phyloP scores from a whole-genome alignment of 2,113 vertebrate genomes.

The Tiliqua scincoides region DNA sequence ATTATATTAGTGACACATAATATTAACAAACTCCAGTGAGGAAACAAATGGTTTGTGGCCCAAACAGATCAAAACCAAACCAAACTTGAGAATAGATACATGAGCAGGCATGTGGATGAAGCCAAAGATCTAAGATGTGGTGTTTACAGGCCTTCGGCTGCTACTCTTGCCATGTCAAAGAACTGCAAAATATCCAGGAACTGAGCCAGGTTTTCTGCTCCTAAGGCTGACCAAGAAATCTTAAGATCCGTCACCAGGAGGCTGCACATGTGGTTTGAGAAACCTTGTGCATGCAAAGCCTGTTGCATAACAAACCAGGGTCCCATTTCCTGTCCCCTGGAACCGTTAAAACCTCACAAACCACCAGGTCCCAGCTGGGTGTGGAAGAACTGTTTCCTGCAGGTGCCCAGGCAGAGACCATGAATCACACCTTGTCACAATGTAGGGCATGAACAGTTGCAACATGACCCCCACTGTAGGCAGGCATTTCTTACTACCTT shows the following conservation, averaged over 20 bases:
- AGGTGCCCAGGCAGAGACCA: constrained; percentile 38
- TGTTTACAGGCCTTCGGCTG: background rate
- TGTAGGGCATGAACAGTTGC: background rate
- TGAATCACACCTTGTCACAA: constrained; percentile 74
- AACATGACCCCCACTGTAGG: fast-evolving
- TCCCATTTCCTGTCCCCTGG: constrained; percentile 64
- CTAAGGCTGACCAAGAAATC: background rate
- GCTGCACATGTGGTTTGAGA: background rate
- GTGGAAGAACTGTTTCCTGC: constrained; percentile 72
- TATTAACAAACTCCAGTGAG: background rate
- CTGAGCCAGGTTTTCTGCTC: background rate
- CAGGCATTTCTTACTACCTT: background rate
- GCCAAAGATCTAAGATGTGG: background rate
- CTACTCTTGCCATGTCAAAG: background rate
- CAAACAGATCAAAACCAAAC: background rate
- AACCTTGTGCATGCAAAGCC: background rate
- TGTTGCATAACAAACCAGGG: constrained; percentile 39
- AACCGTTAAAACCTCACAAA: constrained; percentile 75
- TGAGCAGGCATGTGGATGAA: background rate
- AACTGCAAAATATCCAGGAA: background rate
- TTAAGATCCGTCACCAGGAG: background rate
- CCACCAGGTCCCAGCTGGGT: constrained; percentile 57
- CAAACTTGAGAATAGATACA: background rate
- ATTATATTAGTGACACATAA: background rate
- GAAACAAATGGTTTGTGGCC: background rate